Evolutionary conservation across 2,888 invertebrate genomes (phyloP), one percentile per base, ranked within the genome.

Genomic region (Urechis unicinctus): DNA sequence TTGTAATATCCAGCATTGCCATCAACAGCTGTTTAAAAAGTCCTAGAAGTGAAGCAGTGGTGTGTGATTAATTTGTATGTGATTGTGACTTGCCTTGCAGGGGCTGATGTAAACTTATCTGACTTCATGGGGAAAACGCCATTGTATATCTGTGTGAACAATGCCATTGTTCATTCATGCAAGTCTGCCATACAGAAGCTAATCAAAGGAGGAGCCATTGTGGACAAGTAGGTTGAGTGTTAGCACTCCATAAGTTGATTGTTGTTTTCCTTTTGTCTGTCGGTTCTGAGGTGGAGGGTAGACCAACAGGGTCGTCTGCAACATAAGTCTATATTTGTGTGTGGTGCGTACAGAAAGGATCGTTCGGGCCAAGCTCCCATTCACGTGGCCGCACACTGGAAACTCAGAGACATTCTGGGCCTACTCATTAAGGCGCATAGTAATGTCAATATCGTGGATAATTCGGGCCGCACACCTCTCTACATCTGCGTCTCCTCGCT

Each of bases 141-240:
- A 0, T 66, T 79, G 54, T 78, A 77, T 63, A 73, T 78, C 50
- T 78, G 78, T 72, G 77, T 77, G 43, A 77, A 78, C 66, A 78
- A 78, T 65, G 75, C 76, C 41, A 71, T 77, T 31, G 74, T 78
- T 28, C 78, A 78, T 62, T 71, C 73, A 36, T 58, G 58, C 62
- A 52, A 57, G 46, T 43, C 68, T 50, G 71, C 75, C 25, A 71
- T 75, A 6, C 68, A 73, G 54, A 68, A 71, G 55, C 67, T 75
- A 3, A 58, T 75, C 24, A 65, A 67, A 42, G 73, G 72, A 48
- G 73, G 73, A 44, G 73, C 75, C 24, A 71, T 72, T 46, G 70
- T 74, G 21, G 68, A 74, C 61, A 68, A 72, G 75, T 75, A 62
- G 48, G 9, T 36, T 13, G 36, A 36, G 17, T 36, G n/a, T n/a